A percentile compares a stretch with the other conserved stretches of the same genome.
Conservation (phyloP, 2,797 vertebrate species). For the Mergus octosetaceus region DNA sequence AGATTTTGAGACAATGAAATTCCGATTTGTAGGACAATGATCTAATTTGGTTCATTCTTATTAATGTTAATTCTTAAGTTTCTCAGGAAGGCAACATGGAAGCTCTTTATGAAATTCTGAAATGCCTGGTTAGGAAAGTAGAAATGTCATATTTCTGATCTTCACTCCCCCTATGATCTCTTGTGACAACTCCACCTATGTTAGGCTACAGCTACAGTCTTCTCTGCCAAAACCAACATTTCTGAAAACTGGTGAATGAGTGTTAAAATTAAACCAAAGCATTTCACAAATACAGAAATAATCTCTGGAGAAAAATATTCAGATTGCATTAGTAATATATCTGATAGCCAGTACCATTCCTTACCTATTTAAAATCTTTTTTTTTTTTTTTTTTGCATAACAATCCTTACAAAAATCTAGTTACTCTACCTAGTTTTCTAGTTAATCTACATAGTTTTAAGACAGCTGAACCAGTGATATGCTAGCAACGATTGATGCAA, state of each 20-base stretch:
- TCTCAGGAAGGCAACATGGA: not conserved
- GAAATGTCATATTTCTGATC: not conserved
- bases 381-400: not conserved
- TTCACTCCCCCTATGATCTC: not conserved
- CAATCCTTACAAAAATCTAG: not conserved
- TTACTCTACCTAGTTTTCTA: not conserved
- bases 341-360: not conserved
- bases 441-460: not conserved
- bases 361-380: not conserved
- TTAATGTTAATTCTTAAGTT: not conserved
- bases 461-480: not conserved
- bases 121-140: not conserved
- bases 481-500: not conserved
- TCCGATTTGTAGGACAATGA: not conserved
- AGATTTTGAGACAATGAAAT: not conserved
- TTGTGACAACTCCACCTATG: not conserved
- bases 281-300: not conserved
- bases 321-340: not conserved
- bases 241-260: not conserved
- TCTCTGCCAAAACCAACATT: not conserved
- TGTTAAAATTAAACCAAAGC: not conserved
- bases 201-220: not conserved
- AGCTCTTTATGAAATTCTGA: not conserved
- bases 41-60: not conserved
- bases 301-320: not conserved